These are phyloP conservation scores for Siphonodentalium dalli DNA, from an alignment of 2,888 invertebrate species.

Conservation along the genomic window DNA sequence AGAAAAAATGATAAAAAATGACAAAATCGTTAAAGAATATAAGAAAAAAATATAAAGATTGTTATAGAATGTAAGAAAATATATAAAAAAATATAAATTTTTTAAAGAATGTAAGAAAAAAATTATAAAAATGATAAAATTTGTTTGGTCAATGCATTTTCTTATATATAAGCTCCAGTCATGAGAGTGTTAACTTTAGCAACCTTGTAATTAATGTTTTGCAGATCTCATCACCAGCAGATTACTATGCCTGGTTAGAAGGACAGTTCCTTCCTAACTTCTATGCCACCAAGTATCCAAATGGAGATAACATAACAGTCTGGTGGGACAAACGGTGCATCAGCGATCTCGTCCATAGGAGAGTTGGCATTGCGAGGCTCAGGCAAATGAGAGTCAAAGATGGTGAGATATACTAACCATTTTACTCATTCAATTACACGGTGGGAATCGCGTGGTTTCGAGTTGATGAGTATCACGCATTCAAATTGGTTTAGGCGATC, in stretches of 20 bases:
- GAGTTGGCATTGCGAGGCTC: conserved; percentile 60
- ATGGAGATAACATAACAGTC: conserved; percentile 47
- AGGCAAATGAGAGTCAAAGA: conserved; percentile 61
- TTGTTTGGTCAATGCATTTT: no score
- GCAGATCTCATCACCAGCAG: conserved; percentile 45
- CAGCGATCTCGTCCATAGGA: conserved; percentile 51
- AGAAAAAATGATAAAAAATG: no score
- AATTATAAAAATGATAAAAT: no score
- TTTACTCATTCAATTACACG: no score
- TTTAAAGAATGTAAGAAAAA: no score
- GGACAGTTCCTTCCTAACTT: conserved; percentile 52
- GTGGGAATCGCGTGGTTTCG: no score
- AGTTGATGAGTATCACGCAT: no score
- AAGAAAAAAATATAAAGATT: no score
- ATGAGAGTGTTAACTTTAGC: background rate
- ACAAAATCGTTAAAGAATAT: no score
- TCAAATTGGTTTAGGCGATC: no score
- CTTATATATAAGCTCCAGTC: background rate
- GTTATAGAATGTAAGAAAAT: no score
- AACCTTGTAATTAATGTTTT: background rate
- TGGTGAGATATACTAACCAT: conserved; percentile 34
- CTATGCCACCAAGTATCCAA: conserved; percentile 57
- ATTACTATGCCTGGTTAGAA: conserved; percentile 59
- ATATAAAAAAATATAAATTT: background rate
- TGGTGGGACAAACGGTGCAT: conserved; percentile 63